Evolutionary conservation across 2,113 vertebrate genomes (phyloP).

Genomic region (Emydocephalus ijimae): DNA sequence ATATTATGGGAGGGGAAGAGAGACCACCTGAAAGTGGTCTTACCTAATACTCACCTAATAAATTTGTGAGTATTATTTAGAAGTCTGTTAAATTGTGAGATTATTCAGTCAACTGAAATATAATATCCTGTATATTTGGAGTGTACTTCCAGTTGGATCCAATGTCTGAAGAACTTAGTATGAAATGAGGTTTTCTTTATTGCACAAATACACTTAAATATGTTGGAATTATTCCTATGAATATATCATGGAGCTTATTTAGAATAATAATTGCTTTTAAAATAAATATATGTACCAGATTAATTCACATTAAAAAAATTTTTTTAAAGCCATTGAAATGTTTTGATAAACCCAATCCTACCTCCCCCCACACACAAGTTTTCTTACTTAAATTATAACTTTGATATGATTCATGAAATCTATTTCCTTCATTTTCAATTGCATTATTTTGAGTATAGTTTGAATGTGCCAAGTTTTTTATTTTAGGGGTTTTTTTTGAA

Average conservation of each 20-base stretch:
- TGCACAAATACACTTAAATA: neutral
- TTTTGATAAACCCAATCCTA: neutral
- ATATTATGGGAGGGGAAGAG: neutral
- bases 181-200: neutral
- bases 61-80: neutral
- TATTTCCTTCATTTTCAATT: neutral
- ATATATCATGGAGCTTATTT: neutral
- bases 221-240: neutral
- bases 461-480: neutral
- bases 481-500: neutral
- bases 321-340: neutral
- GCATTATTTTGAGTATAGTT: neutral
- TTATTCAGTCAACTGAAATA: neutral
- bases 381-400: neutral
- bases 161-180: neutral
- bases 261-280: neutral
- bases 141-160: neutral
- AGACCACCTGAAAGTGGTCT: neutral
- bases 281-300: neutral
- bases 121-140: neutral
- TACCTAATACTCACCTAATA: neutral
- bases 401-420: neutral
- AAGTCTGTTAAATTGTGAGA: neutral
- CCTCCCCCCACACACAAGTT: neutral
- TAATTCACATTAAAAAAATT: neutral